These are phyloP conservation scores for Cyclophora punctaria DNA, from an alignment of 2,888 invertebrate species.

Conservation along the genomic window DNA sequence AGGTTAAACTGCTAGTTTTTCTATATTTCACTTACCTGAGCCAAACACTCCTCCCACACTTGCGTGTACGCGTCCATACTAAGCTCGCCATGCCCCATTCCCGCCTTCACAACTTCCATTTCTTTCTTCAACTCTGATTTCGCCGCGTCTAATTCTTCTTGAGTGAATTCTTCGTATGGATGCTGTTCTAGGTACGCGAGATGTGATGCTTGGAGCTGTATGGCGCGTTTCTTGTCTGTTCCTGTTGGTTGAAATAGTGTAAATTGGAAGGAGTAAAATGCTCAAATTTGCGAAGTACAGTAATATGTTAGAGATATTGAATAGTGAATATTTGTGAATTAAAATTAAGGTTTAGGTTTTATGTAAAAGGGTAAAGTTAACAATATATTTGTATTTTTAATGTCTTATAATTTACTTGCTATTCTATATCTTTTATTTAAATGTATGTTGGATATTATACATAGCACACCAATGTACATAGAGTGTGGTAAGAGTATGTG, in stretches of 20 bases:
- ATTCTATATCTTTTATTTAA: no score
- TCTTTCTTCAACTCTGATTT: slow-evolving; percentile 82
- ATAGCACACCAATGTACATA: slow-evolving; percentile 74
- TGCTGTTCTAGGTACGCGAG: slow-evolving; percentile 89
- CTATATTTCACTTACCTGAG: slow-evolving; percentile 78
- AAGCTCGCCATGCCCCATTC: slow-evolving; percentile 97
- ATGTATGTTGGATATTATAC: slow-evolving; percentile 56
- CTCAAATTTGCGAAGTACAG: no score
- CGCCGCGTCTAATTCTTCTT: slow-evolving; percentile 80
- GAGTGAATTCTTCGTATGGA: slow-evolving; percentile 84
- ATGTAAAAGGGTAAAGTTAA: no score
- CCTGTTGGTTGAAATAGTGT: slow-evolving; percentile 22
- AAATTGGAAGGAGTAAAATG: no score
- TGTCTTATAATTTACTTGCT: no score
- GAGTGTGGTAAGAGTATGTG: no score
- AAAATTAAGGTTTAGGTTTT: no score
- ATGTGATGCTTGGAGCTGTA: slow-evolving; percentile 79
- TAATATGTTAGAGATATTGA: no score
- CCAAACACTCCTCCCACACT: slow-evolving; percentile 97
- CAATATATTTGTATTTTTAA: no score
- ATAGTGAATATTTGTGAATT: no score
- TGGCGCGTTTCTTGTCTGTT: slow-evolving; percentile 72
- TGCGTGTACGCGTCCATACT: slow-evolving; percentile 93
- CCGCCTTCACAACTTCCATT: slow-evolving; percentile 91
- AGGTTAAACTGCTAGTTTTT: background rate